These are phyloP conservation scores for Torymus tubicola DNA, from an alignment of 2,888 invertebrate species.

Conservation along the genomic window DNA sequence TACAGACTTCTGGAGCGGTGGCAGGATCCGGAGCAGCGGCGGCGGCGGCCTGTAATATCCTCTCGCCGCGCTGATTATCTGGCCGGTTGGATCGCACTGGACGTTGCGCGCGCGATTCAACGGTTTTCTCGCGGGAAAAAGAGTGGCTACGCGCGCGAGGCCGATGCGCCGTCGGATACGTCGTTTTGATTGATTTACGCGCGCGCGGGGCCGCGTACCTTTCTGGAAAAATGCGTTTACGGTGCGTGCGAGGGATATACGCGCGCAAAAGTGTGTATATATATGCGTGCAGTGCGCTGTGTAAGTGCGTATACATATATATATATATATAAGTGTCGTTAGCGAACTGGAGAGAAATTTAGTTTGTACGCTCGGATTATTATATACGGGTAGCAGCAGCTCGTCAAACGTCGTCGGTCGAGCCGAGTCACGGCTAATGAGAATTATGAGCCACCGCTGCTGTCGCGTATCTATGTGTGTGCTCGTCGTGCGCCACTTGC, in stretches of 20 bases:
- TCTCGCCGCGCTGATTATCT: neutral
- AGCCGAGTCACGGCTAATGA: conserved; percentile 24
- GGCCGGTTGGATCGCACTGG: too few species aligned
- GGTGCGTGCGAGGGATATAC: too few species aligned
- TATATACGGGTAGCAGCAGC: neutral
- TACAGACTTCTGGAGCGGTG: too few species aligned
- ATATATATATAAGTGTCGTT: conserved; percentile 26
- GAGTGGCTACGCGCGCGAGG: conserved; percentile 16
- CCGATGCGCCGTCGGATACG: conserved; percentile 43
- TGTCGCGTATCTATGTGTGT: too few species aligned
- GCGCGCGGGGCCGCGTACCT: neutral
- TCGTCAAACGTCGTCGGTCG: neutral
- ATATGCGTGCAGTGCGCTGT: neutral
- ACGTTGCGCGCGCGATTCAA: conserved; percentile 16
- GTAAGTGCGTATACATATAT: neutral
- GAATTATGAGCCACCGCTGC: conserved; percentile 13
- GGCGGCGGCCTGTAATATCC: neutral
- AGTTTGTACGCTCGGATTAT: conserved; percentile 14
- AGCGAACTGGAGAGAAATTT: conserved; percentile 30
- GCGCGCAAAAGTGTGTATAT: too few species aligned
- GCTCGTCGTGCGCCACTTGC: conserved; percentile 4
- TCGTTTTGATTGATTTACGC: conserved; percentile 51
- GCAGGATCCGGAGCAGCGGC: too few species aligned
- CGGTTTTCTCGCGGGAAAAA: conserved; percentile 47
- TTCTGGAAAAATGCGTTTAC: neutral